Conservation (phyloP, 2,113 vertebrate species). For the Stomatorhinus ivindoensis region DNA sequence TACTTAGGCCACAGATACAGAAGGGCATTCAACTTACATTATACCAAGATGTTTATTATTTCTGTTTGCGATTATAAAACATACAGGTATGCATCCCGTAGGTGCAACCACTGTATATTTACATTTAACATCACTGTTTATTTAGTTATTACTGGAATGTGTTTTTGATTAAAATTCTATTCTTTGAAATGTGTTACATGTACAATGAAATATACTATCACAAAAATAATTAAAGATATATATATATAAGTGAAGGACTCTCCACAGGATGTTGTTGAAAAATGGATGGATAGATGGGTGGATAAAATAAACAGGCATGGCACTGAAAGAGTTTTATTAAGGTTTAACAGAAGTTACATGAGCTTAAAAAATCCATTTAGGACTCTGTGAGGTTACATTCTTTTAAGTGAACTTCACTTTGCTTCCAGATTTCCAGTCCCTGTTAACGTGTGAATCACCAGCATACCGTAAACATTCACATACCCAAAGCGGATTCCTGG, state of each 20-base stretch:
- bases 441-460: constrained; percentile 9
- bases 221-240: no score
- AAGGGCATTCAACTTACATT: neutral
- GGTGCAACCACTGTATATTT: neutral
- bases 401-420: constrained; percentile 23
- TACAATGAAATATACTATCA: neutral
- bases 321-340: constrained; percentile 26
- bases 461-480: neutral
- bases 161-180: neutral
- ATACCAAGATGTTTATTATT: neutral
- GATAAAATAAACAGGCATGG: neutral
- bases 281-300: neutral
- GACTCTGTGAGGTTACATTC: constrained; percentile 33
- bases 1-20: neutral
- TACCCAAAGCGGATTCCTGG: neutral
- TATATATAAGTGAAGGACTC: neutral
- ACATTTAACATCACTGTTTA: neutral
- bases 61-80: neutral
- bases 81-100: neutral
- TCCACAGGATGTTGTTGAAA: neutral
- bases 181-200: neutral
- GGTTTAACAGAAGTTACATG: constrained; percentile 28
- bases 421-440: constrained; percentile 25
- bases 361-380: constrained; percentile 23
- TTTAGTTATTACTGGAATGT: neutral